A percentile compares a stretch with the other conserved stretches of the same genome.
phyloP scores from a whole-genome alignment of 2,113 vertebrate genomes.

The Anolis sagrei region DNA sequence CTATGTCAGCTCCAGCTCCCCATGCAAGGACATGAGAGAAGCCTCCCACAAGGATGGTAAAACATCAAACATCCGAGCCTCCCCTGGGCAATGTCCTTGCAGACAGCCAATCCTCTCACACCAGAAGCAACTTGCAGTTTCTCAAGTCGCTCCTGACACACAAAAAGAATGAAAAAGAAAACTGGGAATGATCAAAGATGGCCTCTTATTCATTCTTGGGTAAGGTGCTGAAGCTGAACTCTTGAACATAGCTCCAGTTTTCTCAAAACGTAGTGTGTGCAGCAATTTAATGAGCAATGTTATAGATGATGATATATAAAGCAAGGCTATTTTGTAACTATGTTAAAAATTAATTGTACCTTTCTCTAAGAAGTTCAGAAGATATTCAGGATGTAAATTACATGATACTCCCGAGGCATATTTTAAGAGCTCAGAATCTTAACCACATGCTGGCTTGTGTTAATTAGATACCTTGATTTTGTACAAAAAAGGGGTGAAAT shows the following conservation, averaged over 20 bases:
- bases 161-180: too few species aligned
- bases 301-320: not conserved
- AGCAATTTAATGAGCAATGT: not conserved
- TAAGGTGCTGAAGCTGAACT: not conserved
- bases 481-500: not conserved
- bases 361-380: not conserved
- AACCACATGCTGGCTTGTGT: not conserved
- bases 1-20: too few species aligned
- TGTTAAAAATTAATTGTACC: not conserved
- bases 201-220: not conserved
- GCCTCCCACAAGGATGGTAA: too few species aligned
- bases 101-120: too few species aligned
- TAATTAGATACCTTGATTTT: not conserved
- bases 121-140: too few species aligned
- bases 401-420: not conserved
- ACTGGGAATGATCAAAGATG: too few species aligned
- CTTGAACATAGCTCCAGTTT: not conserved
- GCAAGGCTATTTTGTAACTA: not conserved
- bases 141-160: too few species aligned
- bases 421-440: constrained; percentile 9
- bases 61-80: too few species aligned
- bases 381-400: not conserved
- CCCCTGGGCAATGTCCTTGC: too few species aligned
- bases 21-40: too few species aligned
- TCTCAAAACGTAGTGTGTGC: rapidly evolving